Conservation (phyloP, 2,888 invertebrate species). For the Eretmocerus hayati region DNA sequence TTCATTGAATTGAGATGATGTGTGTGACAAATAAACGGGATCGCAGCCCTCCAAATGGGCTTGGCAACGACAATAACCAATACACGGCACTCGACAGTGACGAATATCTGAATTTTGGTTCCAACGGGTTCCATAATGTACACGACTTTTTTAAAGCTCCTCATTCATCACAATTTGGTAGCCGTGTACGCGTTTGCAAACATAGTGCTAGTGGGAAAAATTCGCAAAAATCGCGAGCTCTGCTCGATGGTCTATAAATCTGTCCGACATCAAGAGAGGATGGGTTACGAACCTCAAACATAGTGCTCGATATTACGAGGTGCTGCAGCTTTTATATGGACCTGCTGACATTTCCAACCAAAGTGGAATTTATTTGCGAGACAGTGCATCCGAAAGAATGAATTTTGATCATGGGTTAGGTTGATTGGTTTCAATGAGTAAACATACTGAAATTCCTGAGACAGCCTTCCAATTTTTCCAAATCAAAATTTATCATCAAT, state of each 20-base stretch:
- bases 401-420: no score
- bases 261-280: slow-evolving; percentile 3
- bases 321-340: slow-evolving; percentile 14
- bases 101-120: slow-evolving; percentile 31
- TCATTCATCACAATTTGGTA: slow-evolving; percentile 30
- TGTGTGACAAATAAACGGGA: no score
- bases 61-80: background rate
- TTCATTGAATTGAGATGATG: no score
- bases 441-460: no score
- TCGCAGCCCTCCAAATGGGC: slow-evolving; percentile 15
- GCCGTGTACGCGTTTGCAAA: background rate
- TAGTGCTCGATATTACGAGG: slow-evolving; percentile 14
- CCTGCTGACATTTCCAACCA: no score
- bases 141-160: slow-evolving; percentile 28
- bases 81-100: slow-evolving; percentile 31
- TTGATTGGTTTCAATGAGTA: no score
- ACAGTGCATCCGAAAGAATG: no score
- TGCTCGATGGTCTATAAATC: slow-evolving; percentile 20
- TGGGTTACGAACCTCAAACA: no score
- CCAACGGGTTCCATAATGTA: slow-evolving; percentile 8
- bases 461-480: no score
- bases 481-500: no score
- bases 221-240: slow-evolving; percentile 3
- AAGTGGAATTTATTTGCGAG: no score
- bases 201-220: background rate